These are phyloP conservation scores for Hypsopygia costalis DNA, from an alignment of 2,888 invertebrate genomes.

Conservation along the genomic window DNA sequence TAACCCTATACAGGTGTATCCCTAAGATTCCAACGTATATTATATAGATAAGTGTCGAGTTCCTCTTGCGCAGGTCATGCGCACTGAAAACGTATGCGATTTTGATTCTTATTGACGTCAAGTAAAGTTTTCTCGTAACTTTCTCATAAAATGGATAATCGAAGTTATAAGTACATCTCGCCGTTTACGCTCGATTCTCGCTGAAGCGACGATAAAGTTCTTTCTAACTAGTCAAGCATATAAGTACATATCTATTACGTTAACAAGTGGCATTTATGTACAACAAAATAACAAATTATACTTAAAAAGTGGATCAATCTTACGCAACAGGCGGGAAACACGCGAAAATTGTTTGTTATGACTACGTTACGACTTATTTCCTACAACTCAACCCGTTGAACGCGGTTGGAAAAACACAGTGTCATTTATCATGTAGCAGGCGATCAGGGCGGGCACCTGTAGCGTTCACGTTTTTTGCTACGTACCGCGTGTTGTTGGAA, in stretches of 20 bases:
- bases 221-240: background rate
- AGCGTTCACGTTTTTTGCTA: constrained; percentile 17
- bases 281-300: background rate
- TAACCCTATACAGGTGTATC: constrained; percentile 11
- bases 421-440: constrained; percentile 18
- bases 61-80: constrained; percentile 24
- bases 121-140: constrained; percentile 9
- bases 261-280: background rate
- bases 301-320: background rate
- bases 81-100: constrained; percentile 13
- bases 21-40: background rate
- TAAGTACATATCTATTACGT: too few relatives aligned
- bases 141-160: constrained; percentile 8
- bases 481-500: constrained; percentile 14
- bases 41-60: constrained; percentile 6
- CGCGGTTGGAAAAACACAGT: constrained; percentile 13
- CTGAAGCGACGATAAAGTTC: background rate
- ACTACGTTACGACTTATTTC: constrained; percentile 15
- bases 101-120: constrained; percentile 15
- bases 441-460: constrained; percentile 18
- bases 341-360: constrained; percentile 14
- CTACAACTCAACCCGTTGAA: constrained; percentile 14
- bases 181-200: background rate
- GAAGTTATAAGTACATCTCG: background rate
- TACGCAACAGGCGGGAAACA: constrained; percentile 9